A percentile compares a stretch with the other conserved stretches of the same genome.
These are phyloP conservation scores for Cantharis nigra DNA, from an alignment of 2,888 invertebrate genomes.

Conservation along the genomic window DNA sequence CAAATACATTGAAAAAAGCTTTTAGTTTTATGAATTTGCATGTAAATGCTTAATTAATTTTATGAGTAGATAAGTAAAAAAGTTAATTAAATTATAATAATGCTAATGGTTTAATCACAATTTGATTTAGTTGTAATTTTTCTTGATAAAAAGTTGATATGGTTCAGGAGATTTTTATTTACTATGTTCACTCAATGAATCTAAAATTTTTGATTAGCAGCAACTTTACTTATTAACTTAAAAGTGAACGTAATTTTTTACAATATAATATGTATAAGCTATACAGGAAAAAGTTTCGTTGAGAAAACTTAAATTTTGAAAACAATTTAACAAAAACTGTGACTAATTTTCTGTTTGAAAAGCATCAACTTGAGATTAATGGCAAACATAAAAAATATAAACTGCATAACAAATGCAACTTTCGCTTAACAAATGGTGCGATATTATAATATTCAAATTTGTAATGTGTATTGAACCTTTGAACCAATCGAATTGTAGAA, in stretches of 20 bases:
- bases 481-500: background rate
- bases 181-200: background rate
- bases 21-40: background rate
- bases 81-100: background rate
- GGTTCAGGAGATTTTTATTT: background rate
- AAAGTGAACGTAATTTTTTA: background rate
- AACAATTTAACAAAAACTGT: background rate
- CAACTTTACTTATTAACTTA: background rate
- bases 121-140: background rate
- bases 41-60: background rate
- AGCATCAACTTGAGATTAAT: background rate
- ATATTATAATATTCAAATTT: background rate
- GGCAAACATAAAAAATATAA: background rate
- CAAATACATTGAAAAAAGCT: background rate
- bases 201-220: background rate
- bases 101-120: background rate
- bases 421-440: background rate
- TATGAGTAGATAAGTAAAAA: background rate
- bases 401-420: background rate
- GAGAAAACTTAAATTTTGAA: background rate
- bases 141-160: background rate
- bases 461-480: background rate
- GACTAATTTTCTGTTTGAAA: background rate
- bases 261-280: background rate
- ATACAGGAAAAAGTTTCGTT: background rate